phyloP scores from a whole-genome alignment of 2,113 vertebrate species.

The Rhinoptilus africanus region DNA sequence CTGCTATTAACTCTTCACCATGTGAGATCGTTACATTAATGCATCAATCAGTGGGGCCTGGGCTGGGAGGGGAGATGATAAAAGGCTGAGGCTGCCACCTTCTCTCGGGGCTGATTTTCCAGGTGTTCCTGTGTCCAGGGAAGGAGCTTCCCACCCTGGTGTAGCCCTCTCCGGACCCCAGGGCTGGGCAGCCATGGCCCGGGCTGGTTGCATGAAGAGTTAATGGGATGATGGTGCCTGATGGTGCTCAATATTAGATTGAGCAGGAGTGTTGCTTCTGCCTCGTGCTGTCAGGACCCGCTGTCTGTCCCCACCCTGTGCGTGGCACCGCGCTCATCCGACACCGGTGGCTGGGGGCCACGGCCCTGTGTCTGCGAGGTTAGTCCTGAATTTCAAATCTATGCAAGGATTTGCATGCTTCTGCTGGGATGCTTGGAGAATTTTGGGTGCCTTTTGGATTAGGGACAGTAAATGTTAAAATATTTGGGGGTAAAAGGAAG shows the following conservation, averaged over 20 bases:
- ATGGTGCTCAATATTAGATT: no score
- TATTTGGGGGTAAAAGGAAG: not conserved
- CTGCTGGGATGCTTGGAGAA: not conserved
- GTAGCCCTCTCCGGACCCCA: no score
- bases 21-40: not conserved
- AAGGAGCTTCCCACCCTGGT: not conserved
- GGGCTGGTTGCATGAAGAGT: not conserved
- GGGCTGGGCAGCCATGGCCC: not conserved
- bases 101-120: not conserved
- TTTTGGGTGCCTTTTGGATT: not conserved
- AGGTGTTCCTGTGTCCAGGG: fast-evolving
- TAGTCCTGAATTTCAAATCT: not conserved
- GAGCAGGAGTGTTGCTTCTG: not conserved
- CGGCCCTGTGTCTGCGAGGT: not conserved
- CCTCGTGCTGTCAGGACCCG: fast-evolving
- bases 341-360: fast-evolving
- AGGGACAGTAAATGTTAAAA: not conserved
- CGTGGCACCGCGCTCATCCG: fast-evolving
- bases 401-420: fast-evolving
- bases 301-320: fast-evolving
- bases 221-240: fast-evolving
- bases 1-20: not conserved
- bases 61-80: not conserved
- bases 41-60: not conserved
- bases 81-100: not conserved